Evolutionary conservation across 2,888 invertebrate genomes (phyloP), one percentile per base, ranked within the genome.

Genomic region (Mesorhabditis sp.): DNA sequence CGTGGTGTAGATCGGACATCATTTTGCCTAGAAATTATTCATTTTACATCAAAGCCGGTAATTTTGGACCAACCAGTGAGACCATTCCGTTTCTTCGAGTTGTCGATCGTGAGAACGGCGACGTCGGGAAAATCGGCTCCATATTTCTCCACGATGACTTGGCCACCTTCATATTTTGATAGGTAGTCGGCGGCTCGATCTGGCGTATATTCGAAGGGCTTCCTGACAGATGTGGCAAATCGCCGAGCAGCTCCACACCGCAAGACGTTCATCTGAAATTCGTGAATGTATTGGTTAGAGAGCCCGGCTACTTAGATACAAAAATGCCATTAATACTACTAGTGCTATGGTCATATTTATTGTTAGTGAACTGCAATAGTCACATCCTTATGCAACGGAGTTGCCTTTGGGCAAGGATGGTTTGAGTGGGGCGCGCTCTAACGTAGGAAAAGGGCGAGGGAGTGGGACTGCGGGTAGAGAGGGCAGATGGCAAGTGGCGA

Each of bases 31-130:
- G 28, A 28, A 28, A 28, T 28, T 28, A 28, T 28, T 28, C 28
- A 28, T 28, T 28, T 28, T 28, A 28, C 28, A 28, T 28, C 28
- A 28, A 28, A 28, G 28, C 28, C 28, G 28, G 28, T 28, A 28
- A 28, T 28, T 28, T 28, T 28, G 28, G 28, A 28, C 28, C 28
- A 50, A 10, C 58, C 58, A n/a, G 58, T 50, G 7, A 50, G n/a
- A n/a, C 58, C 58, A n/a, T 50, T 50, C n/a, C n/a, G 7, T n/a
- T 50, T 50, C 10, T 10, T 50, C n/a, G 58, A n/a, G 58, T 50
- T 50, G 58, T 50, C 58, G 58, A 50, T 10, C 10, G 58, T 50
- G 58, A 50, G 58, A 13, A n/a, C n/a, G 58, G 58, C 58, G 58
- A 50, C n/a, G 7, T n/a, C 58, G 58, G 58, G 58, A n/a, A 50